Evolutionary conservation across 2,888 invertebrate species (phyloP).

Genomic region (Elysia crispata): DNA sequence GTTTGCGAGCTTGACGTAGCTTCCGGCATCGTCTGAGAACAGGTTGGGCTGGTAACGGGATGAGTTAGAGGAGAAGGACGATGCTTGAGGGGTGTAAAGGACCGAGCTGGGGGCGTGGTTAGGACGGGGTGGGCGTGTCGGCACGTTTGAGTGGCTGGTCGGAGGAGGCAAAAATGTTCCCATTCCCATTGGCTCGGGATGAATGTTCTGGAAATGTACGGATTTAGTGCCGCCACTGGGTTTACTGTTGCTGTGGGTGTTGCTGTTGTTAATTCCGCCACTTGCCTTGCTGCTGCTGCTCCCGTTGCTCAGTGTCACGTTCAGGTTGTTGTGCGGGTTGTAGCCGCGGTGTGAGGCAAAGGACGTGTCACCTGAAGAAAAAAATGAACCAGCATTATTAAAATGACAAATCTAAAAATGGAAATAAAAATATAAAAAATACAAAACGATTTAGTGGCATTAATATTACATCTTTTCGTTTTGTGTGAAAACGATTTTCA

Average conservation of each 20-base stretch:
- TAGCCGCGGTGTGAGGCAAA: constrained; percentile 45
- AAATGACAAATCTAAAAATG: no score
- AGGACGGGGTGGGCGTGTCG: constrained; percentile 26
- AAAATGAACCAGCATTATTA: no score
- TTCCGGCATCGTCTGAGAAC: constrained; percentile 37
- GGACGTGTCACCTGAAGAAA: constrained; percentile 50
- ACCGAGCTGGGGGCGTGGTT: neutral
- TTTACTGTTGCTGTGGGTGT: neutral
- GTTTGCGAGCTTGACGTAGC: constrained; percentile 45
- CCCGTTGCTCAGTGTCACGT: neutral
- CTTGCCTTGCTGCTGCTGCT: constrained; percentile 36
- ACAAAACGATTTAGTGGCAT: neutral
- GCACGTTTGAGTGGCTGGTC: neutral
- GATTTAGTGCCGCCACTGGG: neutral
- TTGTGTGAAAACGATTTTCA: no score
- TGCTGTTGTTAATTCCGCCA: constrained; percentile 30
- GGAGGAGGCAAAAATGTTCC: constrained; percentile 14
- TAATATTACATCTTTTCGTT: no score
- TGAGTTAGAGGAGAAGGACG: neutral
- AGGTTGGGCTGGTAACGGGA: constrained; percentile 31
- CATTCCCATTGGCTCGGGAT: constrained; percentile 15
- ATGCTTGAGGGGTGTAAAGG: neutral
- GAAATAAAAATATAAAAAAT: no score
- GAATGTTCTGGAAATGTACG: constrained; percentile 48
- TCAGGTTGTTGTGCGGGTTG: constrained; percentile 38